Conservation (phyloP, 1,140 invertebrate species). For the Hetaerina americana region DNA sequence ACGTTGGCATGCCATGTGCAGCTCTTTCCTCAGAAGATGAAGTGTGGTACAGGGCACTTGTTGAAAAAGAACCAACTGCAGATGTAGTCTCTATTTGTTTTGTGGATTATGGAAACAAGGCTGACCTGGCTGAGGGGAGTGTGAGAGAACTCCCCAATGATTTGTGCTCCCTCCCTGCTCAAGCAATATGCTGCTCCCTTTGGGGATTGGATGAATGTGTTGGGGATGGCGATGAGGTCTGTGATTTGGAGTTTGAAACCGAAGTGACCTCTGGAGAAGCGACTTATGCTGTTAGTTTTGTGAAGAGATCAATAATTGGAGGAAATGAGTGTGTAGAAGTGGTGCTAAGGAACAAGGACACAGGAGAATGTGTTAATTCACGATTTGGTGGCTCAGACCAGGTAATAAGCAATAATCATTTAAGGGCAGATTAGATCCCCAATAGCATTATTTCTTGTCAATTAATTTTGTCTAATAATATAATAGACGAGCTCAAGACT, state of each 20-base stretch:
- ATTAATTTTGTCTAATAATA: too few relatives aligned
- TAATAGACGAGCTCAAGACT: too few relatives aligned
- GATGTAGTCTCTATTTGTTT: constrained; percentile 32
- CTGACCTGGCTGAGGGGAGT: constrained; percentile 22
- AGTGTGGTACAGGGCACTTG: constrained; percentile 28
- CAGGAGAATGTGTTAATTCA: neutral
- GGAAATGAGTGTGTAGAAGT: neutral
- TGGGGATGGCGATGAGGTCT: constrained; percentile 15
- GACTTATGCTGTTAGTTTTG: too few relatives aligned
- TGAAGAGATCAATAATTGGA: neutral
- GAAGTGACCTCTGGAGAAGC: neutral
- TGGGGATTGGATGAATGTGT: constrained; percentile 20
- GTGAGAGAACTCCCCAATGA: constrained; percentile 28
- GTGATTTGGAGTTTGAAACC: neutral
- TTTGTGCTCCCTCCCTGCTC: constrained; percentile 23
- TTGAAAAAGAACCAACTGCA: constrained; percentile 42
- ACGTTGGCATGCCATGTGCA: constrained; percentile 44
- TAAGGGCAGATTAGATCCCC: too few relatives aligned
- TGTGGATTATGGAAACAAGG: constrained; percentile 44
- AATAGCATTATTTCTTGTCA: too few relatives aligned
- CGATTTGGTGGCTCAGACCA: neutral
- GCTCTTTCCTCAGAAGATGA: constrained; percentile 28
- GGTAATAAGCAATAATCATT: too few relatives aligned
- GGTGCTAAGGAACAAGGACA: neutral
- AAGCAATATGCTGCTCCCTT: constrained; percentile 28